Evolutionary conservation across 2,113 vertebrate genomes (phyloP).

Genomic region (Pygathrix nemaeus): DNA sequence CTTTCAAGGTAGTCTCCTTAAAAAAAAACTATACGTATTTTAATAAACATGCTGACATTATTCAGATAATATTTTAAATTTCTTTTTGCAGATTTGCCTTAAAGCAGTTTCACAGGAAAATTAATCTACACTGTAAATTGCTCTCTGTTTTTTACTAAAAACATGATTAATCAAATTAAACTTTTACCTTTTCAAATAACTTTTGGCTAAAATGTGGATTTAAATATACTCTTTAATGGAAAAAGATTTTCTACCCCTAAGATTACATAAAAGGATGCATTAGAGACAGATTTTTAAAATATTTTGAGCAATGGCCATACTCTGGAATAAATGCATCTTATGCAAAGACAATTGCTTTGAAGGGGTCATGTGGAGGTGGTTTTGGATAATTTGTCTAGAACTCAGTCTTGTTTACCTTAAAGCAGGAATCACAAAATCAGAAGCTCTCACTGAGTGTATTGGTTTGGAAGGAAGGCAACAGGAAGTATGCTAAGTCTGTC

Average conservation of each 20-base stretch:
- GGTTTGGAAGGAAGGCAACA: not conserved
- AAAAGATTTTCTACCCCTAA: not conserved
- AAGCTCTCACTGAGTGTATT: not conserved
- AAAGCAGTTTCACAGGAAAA: not conserved
- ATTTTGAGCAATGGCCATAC: not conserved
- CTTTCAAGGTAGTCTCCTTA: not conserved
- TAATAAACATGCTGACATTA: not conserved
- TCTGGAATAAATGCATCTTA: not conserved
- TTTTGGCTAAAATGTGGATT: constrained; percentile 11
- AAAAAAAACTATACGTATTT: not conserved
- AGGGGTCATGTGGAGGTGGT: not conserved
- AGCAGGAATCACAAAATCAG: not conserved
- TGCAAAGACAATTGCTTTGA: not conserved
- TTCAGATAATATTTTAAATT: constrained; percentile 2
- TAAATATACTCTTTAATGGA: not conserved
- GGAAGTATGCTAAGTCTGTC: not conserved
- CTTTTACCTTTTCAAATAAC: not conserved
- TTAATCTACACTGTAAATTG: not conserved
- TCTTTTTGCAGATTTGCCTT: not conserved
- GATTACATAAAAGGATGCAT: not conserved
- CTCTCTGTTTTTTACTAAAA: not conserved
- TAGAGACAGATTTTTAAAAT: not conserved
- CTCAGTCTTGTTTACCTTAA: not conserved
- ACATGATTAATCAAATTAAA: not conserved
- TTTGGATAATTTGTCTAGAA: not conserved